Evolutionary conservation across 2,113 vertebrate species (phyloP).

Genomic region (Furnarius figulus): DNA sequence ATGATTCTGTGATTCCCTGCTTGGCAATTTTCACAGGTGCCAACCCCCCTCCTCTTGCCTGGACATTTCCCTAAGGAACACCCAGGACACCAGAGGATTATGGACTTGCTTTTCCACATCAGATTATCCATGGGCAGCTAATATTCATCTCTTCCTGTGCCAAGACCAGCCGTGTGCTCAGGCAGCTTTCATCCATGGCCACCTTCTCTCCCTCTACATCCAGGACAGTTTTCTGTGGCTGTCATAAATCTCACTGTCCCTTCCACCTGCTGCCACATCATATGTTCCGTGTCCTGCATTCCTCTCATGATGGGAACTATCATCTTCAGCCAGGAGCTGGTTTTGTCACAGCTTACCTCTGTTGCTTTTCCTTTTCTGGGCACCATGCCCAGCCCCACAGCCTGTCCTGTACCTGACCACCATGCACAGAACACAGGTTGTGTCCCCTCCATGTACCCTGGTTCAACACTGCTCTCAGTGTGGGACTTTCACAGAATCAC

Average conservation of each 20-base stretch:
- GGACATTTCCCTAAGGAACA: not conserved
- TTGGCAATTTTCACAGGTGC: not conserved
- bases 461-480: not conserved
- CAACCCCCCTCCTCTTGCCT: not conserved
- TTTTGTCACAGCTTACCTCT: not conserved
- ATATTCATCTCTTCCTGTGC: not conserved
- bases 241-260: not conserved
- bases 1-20: not conserved
- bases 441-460: not conserved
- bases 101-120: not conserved
- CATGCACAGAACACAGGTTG: fast-evolving
- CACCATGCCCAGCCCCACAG: not conserved
- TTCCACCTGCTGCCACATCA: not conserved
- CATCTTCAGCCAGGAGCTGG: not conserved
- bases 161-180: not conserved
- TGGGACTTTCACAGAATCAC: not conserved
- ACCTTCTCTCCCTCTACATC: not conserved
- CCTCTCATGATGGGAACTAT: not conserved
- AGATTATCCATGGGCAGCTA: not conserved
- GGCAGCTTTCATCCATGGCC: not conserved
- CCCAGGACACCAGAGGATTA: not conserved
- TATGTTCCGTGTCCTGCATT: not conserved
- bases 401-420: not conserved
- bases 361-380: not conserved
- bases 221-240: not conserved